Evolutionary conservation across 2,113 vertebrate species (phyloP).

Genomic region (Atrichornis clamosus): DNA sequence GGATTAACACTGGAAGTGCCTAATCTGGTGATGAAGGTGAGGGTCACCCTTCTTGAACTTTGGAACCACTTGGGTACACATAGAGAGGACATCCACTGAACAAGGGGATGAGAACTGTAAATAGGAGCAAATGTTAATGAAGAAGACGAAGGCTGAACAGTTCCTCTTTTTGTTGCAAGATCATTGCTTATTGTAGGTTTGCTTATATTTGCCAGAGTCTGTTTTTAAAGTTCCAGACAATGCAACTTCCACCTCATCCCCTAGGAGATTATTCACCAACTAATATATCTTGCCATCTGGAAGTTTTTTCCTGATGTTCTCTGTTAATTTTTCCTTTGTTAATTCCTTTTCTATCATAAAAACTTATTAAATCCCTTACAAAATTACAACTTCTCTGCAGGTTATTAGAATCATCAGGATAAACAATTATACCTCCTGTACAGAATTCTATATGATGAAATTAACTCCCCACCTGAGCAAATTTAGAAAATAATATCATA

Average conservation of each 20-base stretch:
- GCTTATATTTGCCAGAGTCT: background rate
- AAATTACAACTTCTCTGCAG: background rate
- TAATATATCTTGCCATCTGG: background rate
- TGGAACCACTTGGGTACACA: background rate
- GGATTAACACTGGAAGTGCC: background rate
- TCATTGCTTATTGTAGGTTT: background rate
- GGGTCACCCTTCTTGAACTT: fast-evolving
- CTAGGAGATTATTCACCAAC: background rate
- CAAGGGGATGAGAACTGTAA: background rate
- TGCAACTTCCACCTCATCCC: background rate
- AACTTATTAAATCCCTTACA: background rate
- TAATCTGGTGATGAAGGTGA: background rate
- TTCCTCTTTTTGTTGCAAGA: background rate
- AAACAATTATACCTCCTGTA: background rate
- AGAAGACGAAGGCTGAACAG: background rate
- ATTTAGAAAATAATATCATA: background rate
- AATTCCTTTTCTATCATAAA: background rate
- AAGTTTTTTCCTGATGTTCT: background rate
- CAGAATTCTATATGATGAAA: background rate
- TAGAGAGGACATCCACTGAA: background rate
- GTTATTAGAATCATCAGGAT: background rate
- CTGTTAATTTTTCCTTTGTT: background rate
- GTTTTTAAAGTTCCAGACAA: background rate
- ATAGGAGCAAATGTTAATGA: background rate
- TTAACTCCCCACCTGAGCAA: background rate